These are phyloP conservation scores for Eonycteris spelaea DNA, from an alignment of 2,113 vertebrate genomes.

Conservation along the genomic window DNA sequence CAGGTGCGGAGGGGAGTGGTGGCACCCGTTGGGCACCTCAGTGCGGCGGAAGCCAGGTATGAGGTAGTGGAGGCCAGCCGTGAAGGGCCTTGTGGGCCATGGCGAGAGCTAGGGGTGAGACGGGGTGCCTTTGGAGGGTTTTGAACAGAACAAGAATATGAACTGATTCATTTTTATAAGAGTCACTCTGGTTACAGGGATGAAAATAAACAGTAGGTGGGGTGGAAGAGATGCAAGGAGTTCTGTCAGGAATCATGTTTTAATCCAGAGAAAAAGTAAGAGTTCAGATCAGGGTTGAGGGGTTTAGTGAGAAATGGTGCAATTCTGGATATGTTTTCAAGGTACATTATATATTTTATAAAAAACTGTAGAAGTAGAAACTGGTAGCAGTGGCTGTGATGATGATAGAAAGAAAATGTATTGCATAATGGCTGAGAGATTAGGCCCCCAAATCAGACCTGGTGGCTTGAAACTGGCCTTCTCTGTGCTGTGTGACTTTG, in stretches of 20 bases:
- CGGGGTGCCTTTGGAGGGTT: background rate
- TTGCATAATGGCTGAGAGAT: background rate
- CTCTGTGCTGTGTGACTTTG: background rate
- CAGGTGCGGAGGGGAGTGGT: background rate
- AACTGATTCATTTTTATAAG: background rate
- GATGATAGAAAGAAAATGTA: background rate
- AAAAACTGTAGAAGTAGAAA: background rate
- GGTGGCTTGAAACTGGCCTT: background rate
- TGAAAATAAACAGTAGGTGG: background rate
- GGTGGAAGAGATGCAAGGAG: background rate
- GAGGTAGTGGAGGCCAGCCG: background rate
- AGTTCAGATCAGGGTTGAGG: background rate
- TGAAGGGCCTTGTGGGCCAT: background rate
- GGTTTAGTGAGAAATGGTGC: background rate
- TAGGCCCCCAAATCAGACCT: background rate
- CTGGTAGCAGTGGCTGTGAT: accelerated
- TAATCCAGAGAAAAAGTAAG: background rate
- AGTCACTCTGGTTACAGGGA: background rate
- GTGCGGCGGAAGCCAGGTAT: background rate
- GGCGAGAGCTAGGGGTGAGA: background rate
- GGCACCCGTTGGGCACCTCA: background rate
- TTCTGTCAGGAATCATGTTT: background rate
- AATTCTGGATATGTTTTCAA: background rate
- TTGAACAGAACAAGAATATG: background rate
- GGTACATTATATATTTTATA: background rate